Evolutionary conservation across 2,797 vertebrate genomes (phyloP).

Genomic region (Antrozous pallidus): DNA sequence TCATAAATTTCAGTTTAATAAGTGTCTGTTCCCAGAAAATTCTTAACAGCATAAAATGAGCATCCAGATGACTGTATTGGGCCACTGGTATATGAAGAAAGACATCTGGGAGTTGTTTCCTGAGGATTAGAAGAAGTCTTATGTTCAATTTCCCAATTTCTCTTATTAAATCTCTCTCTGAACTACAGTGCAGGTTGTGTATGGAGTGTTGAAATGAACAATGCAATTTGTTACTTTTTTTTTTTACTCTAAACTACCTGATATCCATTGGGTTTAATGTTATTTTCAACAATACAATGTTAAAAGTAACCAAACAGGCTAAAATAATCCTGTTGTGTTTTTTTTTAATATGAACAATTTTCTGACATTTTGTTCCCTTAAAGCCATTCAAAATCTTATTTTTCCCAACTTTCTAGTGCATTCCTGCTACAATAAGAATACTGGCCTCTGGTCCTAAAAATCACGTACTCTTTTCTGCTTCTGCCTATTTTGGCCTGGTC

Average conservation of each 20-base stretch:
- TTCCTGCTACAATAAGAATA: neutral
- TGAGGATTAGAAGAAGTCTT: neutral
- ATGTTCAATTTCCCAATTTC: neutral
- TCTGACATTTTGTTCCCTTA: neutral
- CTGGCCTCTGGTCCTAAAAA: neutral
- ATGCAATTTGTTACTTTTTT: neutral
- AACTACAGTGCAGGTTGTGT: neutral
- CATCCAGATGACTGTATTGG: neutral
- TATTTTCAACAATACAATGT: neutral
- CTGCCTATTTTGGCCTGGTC: neutral
- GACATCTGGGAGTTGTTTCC: neutral
- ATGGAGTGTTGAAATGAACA: neutral
- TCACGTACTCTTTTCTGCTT: neutral
- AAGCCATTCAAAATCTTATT: neutral
- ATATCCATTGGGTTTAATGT: neutral
- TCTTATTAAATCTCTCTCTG: neutral
- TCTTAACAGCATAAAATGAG: neutral
- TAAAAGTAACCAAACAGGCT: neutral
- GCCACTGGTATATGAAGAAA: neutral
- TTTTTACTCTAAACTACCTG: neutral
- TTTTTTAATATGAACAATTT: neutral
- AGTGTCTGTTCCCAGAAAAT: neutral
- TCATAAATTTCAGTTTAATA: neutral
- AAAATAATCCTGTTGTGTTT: neutral
- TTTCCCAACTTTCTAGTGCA: neutral